A percentile compares a stretch with the other conserved stretches of the same genome.
phyloP scores from a whole-genome alignment of 2,888 invertebrate genomes.

The Oxytorus armatus region DNA sequence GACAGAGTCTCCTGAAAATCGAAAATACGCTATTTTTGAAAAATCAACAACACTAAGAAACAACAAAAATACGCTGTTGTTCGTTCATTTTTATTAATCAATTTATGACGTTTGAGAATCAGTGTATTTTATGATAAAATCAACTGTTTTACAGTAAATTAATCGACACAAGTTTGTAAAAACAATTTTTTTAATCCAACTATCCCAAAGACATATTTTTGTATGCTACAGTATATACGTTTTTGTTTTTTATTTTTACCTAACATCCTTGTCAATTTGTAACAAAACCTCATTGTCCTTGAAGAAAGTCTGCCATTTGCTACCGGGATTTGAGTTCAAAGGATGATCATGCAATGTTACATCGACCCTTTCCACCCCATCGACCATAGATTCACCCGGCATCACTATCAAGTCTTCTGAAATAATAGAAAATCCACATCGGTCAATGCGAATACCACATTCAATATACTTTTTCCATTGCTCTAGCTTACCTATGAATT shows the following conservation, averaged over 20 bases:
- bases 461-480: too few relatives aligned
- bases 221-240: background rate
- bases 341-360: conserved; percentile 93
- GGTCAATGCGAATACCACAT: too few relatives aligned
- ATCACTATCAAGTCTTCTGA: conserved; percentile 94
- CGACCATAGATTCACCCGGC: conserved; percentile 88
- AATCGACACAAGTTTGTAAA: background rate
- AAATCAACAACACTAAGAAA: too few relatives aligned
- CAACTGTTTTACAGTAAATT: too few relatives aligned
- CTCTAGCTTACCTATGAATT: conserved; percentile 89
- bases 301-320: conserved; percentile 98
- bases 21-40: too few relatives aligned
- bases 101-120: too few relatives aligned
- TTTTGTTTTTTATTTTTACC: conserved; percentile 81
- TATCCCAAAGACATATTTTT: background rate
- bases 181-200: background rate
- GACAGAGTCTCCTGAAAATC: conserved; percentile 92
- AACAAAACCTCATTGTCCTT: conserved; percentile 98
- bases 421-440: conserved; percentile 11
- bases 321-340: conserved; percentile 96
- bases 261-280: conserved; percentile 99
- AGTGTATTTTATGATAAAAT: too few relatives aligned
- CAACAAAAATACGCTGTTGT: too few relatives aligned
- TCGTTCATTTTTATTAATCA: too few relatives aligned
- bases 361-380: conserved; percentile 86